These are phyloP conservation scores for Hyphantria cunea DNA, from an alignment of 1,140 invertebrate genomes.

Conservation along the genomic window DNA sequence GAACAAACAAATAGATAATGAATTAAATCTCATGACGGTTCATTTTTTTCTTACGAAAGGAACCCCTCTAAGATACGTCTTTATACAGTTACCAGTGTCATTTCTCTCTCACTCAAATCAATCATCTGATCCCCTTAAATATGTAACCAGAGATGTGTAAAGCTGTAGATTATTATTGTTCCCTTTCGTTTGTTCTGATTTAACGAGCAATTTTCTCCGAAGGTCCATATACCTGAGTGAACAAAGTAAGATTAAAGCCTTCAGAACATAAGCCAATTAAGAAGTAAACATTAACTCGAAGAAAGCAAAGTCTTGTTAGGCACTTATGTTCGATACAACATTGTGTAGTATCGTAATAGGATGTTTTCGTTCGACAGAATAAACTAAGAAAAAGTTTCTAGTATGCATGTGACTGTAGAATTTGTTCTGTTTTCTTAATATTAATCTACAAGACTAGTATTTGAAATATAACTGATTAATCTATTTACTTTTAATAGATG, in stretches of 20 bases:
- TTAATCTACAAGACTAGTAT: no score
- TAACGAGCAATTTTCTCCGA: constrained; percentile 11
- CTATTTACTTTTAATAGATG: no score
- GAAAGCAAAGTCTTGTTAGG: constrained; percentile 20
- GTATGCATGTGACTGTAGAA: no score
- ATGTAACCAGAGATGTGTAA: constrained; percentile 1
- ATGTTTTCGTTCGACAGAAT: neutral
- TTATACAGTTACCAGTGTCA: no score
- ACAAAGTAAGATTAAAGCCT: constrained; percentile 15
- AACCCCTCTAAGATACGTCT: no score
- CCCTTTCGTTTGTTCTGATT: constrained; percentile 4
- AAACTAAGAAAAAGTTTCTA: neutral
- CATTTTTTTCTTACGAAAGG: no score
- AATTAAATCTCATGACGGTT: no score
- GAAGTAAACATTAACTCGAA: constrained; percentile 6
- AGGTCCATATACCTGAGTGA: constrained; percentile 7
- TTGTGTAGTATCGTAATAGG: neutral
- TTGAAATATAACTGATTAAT: no score
- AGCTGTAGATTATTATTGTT: constrained; percentile 14
- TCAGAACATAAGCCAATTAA: constrained; percentile 18
- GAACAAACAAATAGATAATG: no score
- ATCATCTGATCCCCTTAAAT: no score
- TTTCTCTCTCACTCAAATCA: no score
- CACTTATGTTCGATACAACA: constrained; percentile 1
- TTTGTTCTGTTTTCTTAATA: no score